Evolutionary conservation across 2,797 vertebrate species (phyloP).

Genomic region (Avahi laniger): DNA sequence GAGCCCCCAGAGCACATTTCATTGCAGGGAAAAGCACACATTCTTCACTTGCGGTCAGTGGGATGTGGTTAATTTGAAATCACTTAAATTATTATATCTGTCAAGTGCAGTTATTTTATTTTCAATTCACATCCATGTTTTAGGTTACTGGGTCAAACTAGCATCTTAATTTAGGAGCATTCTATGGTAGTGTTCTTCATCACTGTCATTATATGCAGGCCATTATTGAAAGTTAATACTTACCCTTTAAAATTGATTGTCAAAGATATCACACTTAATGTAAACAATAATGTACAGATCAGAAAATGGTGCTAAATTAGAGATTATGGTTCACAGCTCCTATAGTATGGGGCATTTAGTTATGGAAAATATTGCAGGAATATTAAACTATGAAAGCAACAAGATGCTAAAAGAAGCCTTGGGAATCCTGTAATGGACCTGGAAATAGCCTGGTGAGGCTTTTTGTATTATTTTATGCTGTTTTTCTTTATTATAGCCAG

Average conservation of each 20-base stretch:
- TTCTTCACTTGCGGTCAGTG: slow-evolving; percentile 90
- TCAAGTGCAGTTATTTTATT: slow-evolving; percentile 90
- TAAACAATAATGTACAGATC: slow-evolving; percentile 58
- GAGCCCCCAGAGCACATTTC: slow-evolving; percentile 92
- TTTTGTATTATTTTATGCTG: background rate
- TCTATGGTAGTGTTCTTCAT: slow-evolving; percentile 77
- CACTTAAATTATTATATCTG: slow-evolving; percentile 93
- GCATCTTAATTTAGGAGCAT: slow-evolving; percentile 85
- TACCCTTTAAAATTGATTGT: slow-evolving; percentile 74
- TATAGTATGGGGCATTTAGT: background rate
- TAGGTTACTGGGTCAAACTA: slow-evolving; percentile 88
- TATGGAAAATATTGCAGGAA: slow-evolving; percentile 14
- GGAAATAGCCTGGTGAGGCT: background rate
- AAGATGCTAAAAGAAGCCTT: background rate
- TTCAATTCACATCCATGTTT: slow-evolving; percentile 89
- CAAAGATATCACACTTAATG: slow-evolving; percentile 47
- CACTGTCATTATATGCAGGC: slow-evolving; percentile 66
- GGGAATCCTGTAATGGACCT: background rate
- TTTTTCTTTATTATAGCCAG: background rate
- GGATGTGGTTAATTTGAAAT: slow-evolving; percentile 93
- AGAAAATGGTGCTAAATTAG: slow-evolving; percentile 36
- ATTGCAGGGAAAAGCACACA: slow-evolving; percentile 87
- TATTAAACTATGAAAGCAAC: background rate
- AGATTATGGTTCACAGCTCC: background rate
- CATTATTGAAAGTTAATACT: slow-evolving; percentile 78